Conservation (phyloP, 2,113 vertebrate genomes). For the Hippopotamus amphibius region DNA sequence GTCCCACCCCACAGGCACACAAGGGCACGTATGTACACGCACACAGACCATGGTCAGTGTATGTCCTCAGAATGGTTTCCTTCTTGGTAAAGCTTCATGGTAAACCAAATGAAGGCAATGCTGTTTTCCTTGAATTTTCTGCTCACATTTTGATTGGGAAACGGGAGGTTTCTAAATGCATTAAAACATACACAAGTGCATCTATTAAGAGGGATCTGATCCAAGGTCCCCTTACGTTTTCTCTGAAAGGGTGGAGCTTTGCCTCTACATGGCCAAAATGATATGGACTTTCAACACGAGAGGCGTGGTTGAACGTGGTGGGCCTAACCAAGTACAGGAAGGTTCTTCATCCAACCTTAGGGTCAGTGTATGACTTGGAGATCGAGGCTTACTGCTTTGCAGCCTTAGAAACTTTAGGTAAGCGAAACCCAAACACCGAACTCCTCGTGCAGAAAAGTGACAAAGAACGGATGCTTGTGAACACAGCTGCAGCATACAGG, state of each 20-base stretch:
- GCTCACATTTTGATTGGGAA: background rate
- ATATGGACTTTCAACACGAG: background rate
- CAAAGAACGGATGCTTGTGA: background rate
- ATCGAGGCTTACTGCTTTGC: background rate
- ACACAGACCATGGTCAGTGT: too few species aligned
- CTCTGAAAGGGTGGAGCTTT: background rate
- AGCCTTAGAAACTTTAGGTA: background rate
- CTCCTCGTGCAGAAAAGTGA: background rate
- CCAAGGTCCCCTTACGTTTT: background rate
- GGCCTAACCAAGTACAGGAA: background rate
- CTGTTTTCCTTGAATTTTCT: background rate
- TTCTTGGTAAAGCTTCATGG: background rate
- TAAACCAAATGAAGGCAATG: background rate
- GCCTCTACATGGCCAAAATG: background rate
- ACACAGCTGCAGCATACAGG: background rate
- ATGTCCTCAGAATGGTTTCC: background rate
- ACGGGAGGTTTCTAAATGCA: background rate
- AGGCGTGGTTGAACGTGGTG: too few species aligned
- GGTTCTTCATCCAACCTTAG: background rate
- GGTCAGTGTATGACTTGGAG: background rate
- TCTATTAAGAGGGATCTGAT: background rate
- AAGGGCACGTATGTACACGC: background rate
- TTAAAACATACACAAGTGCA: rapidly evolving
- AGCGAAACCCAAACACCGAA: background rate
- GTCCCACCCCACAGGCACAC: too few species aligned